phyloP scores from a whole-genome alignment of 2,113 vertebrate species.

The Narcine bancroftii region DNA sequence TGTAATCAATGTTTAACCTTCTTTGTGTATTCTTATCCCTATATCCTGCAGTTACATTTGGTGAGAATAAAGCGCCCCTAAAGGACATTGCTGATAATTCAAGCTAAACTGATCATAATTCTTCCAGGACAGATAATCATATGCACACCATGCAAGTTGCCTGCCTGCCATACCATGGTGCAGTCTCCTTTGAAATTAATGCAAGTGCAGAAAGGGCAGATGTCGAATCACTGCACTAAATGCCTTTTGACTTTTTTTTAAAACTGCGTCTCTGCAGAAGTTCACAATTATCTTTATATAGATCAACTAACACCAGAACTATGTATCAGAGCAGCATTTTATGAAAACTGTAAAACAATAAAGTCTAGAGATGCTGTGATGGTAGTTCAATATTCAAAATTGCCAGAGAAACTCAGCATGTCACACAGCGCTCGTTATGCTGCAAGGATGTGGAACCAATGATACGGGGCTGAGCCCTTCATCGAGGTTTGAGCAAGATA shows the following conservation, averaged over 20 bases:
- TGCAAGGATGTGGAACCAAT: no score
- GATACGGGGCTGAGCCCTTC: no score
- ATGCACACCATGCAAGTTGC: not conserved
- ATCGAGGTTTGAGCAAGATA: no score
- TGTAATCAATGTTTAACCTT: conserved; percentile 24
- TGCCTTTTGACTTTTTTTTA: no score
- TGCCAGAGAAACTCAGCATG: no score
- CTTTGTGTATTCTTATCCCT: not conserved
- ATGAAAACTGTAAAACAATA: no score
- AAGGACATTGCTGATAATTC: conserved; percentile 22
- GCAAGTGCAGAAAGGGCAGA: not conserved
- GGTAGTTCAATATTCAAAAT: no score
- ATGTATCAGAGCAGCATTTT: not conserved
- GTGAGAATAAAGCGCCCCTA: not conserved
- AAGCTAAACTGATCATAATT: conserved; percentile 21
- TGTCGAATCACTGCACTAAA: not conserved
- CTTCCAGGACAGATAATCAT: not conserved
- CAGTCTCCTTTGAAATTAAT: not conserved
- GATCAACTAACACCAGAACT: not conserved
- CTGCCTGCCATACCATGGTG: not conserved
- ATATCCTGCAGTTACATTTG: not conserved
- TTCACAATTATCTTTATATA: not conserved
- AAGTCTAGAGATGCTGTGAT: no score
- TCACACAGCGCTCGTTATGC: no score
- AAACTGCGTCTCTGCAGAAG: not conserved